Evolutionary conservation across 2,797 vertebrate species (phyloP), one percentile per base, ranked within the genome.

Genomic region (Artibeus jamaicensis): DNA sequence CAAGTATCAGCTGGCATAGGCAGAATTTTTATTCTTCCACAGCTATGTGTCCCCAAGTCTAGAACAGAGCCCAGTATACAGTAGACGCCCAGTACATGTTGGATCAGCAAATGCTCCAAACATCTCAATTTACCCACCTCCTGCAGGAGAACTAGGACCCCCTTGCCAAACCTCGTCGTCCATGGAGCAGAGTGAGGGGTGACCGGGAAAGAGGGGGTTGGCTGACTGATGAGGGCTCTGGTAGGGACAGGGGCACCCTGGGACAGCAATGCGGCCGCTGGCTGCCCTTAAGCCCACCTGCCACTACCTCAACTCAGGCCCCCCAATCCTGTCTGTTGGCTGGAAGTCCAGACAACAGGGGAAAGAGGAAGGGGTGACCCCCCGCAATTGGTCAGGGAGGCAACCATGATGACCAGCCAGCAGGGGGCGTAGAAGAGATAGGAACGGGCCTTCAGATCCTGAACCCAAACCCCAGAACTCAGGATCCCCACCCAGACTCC

Each of bases 381-480:
- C 4, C 0, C 0, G 2, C 0, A 26, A 19, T 1, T 3, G 29
- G 19, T 14, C 68, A 37, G 18, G 22, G 24, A n/a, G 37, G 16
- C 24, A 39, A 37, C 68, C 24, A 0, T 3, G 19, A 81, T 0
- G 2, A 73, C 12, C 29, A 46, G 79, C 95, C 97, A 97, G 95
- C 93, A 97, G 97, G 76, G 95, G 96, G 97, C 78, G 6, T 0
- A 76, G 79, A 62, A 96, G 96, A 44, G 83, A 94, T 15, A 44
- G 53, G 79, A 96, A 91, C 85, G 0, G 6, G 50, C 16, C 79
- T 91, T 37, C 18, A 22, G 34, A 53, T 71, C 37, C 55, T 21
- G 76, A 91, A 55, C 59, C 81, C 55, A 48, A 73, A 91, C 9
- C 57, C 65, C 70, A 73, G 83, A 73, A 29, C 26, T 16, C 57